phyloP scores from a whole-genome alignment of 1,140 invertebrate genomes.

The Drosophila insularis region DNA sequence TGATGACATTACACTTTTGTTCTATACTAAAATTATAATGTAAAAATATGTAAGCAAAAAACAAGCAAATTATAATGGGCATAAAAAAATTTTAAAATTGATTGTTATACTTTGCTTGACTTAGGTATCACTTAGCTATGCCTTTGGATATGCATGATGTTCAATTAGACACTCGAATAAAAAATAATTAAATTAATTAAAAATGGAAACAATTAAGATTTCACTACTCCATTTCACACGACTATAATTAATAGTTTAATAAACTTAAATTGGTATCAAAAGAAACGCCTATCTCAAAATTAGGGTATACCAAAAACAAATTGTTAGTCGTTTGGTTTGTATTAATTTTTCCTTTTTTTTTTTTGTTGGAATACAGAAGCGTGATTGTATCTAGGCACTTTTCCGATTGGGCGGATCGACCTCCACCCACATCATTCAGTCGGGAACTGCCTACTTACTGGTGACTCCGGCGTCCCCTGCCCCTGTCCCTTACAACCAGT shows the following conservation, averaged over 20 bases:
- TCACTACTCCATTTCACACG: background rate
- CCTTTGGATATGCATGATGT: background rate
- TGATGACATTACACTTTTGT: conserved; percentile 3
- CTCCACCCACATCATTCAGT: conserved; percentile 49
- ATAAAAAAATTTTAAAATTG: background rate
- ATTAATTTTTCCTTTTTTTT: background rate
- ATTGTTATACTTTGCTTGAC: background rate
- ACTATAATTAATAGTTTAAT: conserved; percentile 6
- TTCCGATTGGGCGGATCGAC: conserved; percentile 43
- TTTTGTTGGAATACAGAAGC: background rate
- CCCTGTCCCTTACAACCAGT: too few relatives aligned
- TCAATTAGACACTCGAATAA: background rate
- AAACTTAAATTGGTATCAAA: background rate
- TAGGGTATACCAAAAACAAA: conserved; percentile 37
- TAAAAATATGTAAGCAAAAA: too few relatives aligned
- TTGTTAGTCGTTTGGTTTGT: background rate
- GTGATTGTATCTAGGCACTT: conserved; percentile 28
- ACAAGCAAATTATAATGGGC: background rate
- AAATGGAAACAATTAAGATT: background rate
- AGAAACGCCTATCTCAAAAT: background rate
- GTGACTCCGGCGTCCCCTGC: too few relatives aligned
- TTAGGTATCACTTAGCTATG: background rate
- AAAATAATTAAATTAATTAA: conserved; percentile 1
- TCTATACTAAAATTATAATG: background rate
- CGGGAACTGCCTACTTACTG: conserved; percentile 22